Percentiles rank a stretch among this genome's conserved stretches.
These are phyloP conservation scores for Pungitius pungitius DNA, from an alignment of 2,113 vertebrate genomes.

Conservation along the genomic window DNA sequence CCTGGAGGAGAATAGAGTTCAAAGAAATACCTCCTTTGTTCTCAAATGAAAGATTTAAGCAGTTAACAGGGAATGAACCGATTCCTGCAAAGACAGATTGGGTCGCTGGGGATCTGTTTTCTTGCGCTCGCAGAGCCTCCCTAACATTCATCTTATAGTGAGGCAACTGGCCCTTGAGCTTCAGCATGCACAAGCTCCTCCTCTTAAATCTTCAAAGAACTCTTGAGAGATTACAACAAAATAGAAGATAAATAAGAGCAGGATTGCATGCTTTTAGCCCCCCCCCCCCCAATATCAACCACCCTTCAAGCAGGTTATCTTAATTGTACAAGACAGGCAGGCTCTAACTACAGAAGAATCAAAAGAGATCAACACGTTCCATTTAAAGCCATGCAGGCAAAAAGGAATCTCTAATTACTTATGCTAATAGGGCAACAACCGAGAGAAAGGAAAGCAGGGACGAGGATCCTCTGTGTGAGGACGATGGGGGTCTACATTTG, in stretches of 20 bases:
- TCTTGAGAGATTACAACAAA: slow-evolving; percentile 69
- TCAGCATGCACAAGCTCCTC: slow-evolving; percentile 37
- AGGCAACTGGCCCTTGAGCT: slow-evolving; percentile 43
- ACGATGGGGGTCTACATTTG: slow-evolving; percentile 43
- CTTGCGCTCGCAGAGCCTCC: slow-evolving; percentile 18
- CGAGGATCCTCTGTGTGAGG: slow-evolving; percentile 19
- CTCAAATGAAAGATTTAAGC: neutral
- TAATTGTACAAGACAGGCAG: slow-evolving; percentile 80
- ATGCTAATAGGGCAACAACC: slow-evolving; percentile 73
- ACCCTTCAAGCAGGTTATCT: slow-evolving; percentile 68
- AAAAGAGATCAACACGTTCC: slow-evolving; percentile 76
- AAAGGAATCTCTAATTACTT: slow-evolving; percentile 80
- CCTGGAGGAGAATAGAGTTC: neutral
- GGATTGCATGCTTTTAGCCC: slow-evolving; percentile 49
- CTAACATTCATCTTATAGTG: slow-evolving; percentile 38
- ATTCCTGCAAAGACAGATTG: slow-evolving; percentile 26
- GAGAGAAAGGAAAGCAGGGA: slow-evolving; percentile 42
- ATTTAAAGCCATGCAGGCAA: slow-evolving; percentile 73
- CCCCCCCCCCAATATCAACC: slow-evolving; percentile 44
- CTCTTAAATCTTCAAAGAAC: slow-evolving; percentile 60
- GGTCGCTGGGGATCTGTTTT: slow-evolving; percentile 34
- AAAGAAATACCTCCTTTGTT: no score
- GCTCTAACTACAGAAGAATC: slow-evolving; percentile 76
- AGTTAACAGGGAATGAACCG: neutral
- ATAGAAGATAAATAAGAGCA: slow-evolving; percentile 50